These are phyloP conservation scores for Pseudeuparius sepicola DNA, from an alignment of 2,888 invertebrate species.

Conservation along the genomic window DNA sequence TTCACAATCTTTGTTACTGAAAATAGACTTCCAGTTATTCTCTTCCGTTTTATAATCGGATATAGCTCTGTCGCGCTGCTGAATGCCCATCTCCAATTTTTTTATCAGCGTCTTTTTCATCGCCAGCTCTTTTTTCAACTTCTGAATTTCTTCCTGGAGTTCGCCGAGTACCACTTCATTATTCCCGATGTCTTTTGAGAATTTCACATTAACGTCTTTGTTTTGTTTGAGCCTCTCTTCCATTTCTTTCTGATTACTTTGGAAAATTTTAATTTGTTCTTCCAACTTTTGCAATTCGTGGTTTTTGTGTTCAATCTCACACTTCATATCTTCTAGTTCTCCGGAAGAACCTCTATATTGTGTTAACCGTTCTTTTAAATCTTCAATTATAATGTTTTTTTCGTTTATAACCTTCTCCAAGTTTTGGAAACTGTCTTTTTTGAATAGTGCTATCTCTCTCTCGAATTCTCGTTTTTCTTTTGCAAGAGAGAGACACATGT, in stretches of 20 bases:
- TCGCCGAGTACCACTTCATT: slow-evolving; percentile 10
- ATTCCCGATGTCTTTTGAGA: slow-evolving; percentile 19
- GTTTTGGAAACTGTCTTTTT: slow-evolving; percentile 41
- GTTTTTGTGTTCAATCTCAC: slow-evolving; percentile 34
- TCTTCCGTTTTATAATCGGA: slow-evolving; percentile 4
- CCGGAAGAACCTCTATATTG: too few species aligned
- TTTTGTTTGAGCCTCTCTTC: slow-evolving; percentile 16
- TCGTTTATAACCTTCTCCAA: slow-evolving; percentile 47
- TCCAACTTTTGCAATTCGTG: slow-evolving; percentile 36
- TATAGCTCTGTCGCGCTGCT: slow-evolving; percentile 18
- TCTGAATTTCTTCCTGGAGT: slow-evolving; percentile 38
- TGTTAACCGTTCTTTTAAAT: slow-evolving; percentile 40
- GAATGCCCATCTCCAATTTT: slow-evolving; percentile 22
- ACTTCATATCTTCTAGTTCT: slow-evolving; percentile 8
- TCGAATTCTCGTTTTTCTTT: slow-evolving; percentile 49
- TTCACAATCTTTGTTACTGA: slow-evolving; percentile 2
- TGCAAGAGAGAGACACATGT: slow-evolving; percentile 47
- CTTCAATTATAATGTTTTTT: slow-evolving; percentile 43
- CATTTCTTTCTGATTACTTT: slow-evolving; percentile 13
- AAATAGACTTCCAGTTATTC: slow-evolving; percentile 3
- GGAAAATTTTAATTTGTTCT: slow-evolving; percentile 4
- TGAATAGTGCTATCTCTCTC: slow-evolving; percentile 37
- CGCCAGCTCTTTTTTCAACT: slow-evolving; percentile 43
- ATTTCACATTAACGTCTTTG: slow-evolving; percentile 16
- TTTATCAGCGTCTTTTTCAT: slow-evolving; percentile 24